These are phyloP conservation scores for Rhinolophus ferrumequinum DNA, from an alignment of 2,113 vertebrate species.

Conservation along the genomic window DNA sequence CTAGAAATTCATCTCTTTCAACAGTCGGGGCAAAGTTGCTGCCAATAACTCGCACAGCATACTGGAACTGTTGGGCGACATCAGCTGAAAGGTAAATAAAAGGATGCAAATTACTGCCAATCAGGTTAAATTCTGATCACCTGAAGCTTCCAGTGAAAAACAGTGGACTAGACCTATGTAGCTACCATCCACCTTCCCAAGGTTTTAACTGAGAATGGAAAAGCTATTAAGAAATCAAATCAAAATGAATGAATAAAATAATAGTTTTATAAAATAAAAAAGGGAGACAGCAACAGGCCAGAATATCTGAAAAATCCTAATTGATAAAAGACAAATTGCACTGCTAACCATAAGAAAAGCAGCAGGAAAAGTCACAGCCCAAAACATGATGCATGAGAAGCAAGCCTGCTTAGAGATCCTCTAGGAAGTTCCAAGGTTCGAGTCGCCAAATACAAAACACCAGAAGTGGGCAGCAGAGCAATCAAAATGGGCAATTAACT, in stretches of 20 bases:
- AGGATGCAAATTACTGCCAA: not conserved
- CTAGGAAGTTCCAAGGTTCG: not conserved
- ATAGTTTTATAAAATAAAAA: not conserved
- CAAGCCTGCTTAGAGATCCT: not conserved
- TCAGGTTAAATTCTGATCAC: rapidly evolving
- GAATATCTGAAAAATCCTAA: not conserved
- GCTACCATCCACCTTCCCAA: not conserved
- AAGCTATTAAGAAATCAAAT: not conserved
- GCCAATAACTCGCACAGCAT: constrained; percentile 97
- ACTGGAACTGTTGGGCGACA: constrained; percentile 98
- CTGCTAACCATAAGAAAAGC: too few species aligned
- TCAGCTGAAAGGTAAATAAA: constrained; percentile 87
- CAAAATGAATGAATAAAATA: not conserved
- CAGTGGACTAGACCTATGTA: rapidly evolving
- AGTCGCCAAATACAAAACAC: not conserved
- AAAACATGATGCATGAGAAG: rapidly evolving
- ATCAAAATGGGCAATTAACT: not conserved
- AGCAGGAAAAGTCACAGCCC: not conserved
- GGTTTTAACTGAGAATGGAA: not conserved
- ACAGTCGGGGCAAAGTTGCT: constrained; percentile 99
- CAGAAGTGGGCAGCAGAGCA: not conserved
- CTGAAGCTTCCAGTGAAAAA: not conserved
- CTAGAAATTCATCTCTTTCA: constrained; percentile 97
- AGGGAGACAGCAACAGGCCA: not conserved
- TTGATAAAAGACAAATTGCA: not conserved